These are phyloP conservation scores for Lepidotrigona ventralis DNA, from an alignment of 1,140 invertebrate species.

Conservation along the genomic window DNA sequence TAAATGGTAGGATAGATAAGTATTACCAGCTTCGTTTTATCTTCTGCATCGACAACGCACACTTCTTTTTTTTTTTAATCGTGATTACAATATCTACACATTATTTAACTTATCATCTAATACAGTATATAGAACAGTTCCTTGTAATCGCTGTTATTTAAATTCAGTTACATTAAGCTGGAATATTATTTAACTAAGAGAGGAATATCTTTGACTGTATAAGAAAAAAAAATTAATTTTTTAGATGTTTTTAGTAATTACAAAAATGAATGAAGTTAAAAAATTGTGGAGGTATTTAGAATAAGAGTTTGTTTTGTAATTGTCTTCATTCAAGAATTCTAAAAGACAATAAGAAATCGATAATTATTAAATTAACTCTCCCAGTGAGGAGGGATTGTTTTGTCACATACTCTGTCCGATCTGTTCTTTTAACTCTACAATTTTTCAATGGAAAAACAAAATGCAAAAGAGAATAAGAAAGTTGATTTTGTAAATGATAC, in stretches of 20 bases:
- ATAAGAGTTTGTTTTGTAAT: constrained; percentile 22
- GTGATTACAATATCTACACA: neutral
- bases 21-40: constrained; percentile 10
- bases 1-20: constrained; percentile 14
- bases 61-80: neutral
- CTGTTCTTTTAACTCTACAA: constrained; percentile 11
- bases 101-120: neutral
- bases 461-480: constrained; percentile 31
- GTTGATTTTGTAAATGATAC: constrained; percentile 72
- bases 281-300: constrained; percentile 41
- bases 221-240: neutral
- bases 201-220: neutral
- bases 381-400: neutral
- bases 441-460: constrained; percentile 22
- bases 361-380: neutral
- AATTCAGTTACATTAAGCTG: neutral
- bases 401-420: neutral
- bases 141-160: constrained; percentile 8
- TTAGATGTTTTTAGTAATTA: neutral
- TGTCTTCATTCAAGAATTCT: neutral
- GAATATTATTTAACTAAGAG: neutral
- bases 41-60: constrained; percentile 18
- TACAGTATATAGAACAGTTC: neutral
- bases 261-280: neutral
- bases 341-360: neutral